Percentiles rank a stretch among this genome's conserved stretches.
Evolutionary conservation across 2,888 invertebrate genomes (phyloP).

Genomic region (Geophilus truncorum): DNA sequence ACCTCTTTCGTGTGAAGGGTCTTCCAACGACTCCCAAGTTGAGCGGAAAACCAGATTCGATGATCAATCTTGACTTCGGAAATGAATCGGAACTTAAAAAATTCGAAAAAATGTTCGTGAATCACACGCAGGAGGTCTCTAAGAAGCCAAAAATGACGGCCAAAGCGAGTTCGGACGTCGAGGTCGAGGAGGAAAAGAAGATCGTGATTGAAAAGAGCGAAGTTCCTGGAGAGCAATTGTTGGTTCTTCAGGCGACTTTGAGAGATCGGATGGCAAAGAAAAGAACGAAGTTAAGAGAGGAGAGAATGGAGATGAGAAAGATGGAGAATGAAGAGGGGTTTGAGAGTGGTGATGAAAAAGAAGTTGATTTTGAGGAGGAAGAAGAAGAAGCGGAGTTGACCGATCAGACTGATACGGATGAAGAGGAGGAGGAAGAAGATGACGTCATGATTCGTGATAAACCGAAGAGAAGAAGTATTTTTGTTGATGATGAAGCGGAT

Average conservation of each 20-base stretch:
- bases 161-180: conserved; percentile 44
- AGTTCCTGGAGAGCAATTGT: conserved; percentile 66
- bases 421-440: conserved; percentile 44
- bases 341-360: conserved; percentile 42
- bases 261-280: conserved; percentile 65
- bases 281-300: conserved; percentile 64
- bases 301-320: conserved; percentile 55
- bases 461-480: conserved; percentile 46
- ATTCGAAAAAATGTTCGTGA: conserved; percentile 65
- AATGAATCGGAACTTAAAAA: conserved; percentile 56
- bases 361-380: conserved; percentile 45
- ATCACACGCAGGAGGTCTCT: conserved; percentile 54
- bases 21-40: conserved; percentile 51
- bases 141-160: conserved; percentile 46
- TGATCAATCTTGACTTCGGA: conserved; percentile 61
- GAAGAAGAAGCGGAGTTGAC: conserved; percentile 50
- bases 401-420: conserved; percentile 47
- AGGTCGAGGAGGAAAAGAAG: conserved; percentile 43
- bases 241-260: conserved; percentile 65
- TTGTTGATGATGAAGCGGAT: conserved; percentile 54
- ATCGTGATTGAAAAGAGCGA: conserved; percentile 40
- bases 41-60: conserved; percentile 51
- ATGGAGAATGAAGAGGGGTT: conserved; percentile 48
- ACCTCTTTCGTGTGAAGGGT: conserved; percentile 43
- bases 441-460: conserved; percentile 44